phyloP scores from a whole-genome alignment of 53 echinoderm and acorn worm species.

The Pentamera pediparva region DNA sequence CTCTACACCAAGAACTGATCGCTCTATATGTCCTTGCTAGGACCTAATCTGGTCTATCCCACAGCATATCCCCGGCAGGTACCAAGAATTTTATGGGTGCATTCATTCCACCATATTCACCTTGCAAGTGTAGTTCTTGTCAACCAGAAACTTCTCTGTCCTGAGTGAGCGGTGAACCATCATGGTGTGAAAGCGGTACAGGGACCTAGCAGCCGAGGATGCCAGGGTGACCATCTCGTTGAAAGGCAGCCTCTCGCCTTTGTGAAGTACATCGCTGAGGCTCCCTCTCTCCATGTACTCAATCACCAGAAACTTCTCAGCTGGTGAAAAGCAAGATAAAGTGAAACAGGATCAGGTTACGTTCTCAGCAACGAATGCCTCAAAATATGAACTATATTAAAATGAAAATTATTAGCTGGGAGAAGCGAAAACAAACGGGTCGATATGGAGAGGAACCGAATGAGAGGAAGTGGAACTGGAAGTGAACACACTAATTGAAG shows the following conservation, averaged over 20 bases:
- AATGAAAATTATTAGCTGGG: background rate
- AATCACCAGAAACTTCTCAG: constrained; percentile 1
- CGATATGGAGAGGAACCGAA: too few species aligned
- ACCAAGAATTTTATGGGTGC: too few species aligned
- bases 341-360: background rate
- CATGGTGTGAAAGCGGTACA: background rate
- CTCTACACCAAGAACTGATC: too few species aligned
- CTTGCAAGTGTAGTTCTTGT: constrained; percentile 16
- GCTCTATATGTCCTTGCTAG: too few species aligned
- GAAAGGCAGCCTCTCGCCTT: background rate
- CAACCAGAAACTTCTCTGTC: constrained; percentile 19
- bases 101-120: background rate
- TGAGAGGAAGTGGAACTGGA: too few species aligned
- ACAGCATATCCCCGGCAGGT: too few species aligned
- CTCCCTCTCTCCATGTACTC: constrained; percentile 17
- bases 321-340: background rate
- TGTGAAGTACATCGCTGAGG: background rate
- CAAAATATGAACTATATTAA: background rate
- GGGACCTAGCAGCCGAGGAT: background rate
- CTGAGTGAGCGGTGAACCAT: background rate
- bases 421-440: too few species aligned
- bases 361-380: too few species aligned
- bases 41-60: too few species aligned
- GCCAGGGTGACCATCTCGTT: background rate
- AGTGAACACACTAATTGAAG: too few species aligned